Evolutionary conservation across 2,797 vertebrate genomes (phyloP).

Genomic region (Rousettus madagascariensis): DNA sequence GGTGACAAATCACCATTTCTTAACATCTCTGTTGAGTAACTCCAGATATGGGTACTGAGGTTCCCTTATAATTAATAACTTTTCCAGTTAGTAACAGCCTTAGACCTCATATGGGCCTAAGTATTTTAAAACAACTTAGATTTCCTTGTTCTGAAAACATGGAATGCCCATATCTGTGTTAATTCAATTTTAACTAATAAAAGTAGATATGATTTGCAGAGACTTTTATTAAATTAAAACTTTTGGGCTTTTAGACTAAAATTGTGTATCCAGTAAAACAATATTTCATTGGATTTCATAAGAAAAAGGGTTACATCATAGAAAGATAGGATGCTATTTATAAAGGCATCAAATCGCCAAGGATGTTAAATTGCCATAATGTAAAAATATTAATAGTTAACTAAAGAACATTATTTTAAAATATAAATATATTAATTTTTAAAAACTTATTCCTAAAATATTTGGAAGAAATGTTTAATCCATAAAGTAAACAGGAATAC

Average conservation of each 20-base stretch:
- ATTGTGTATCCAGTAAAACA: constrained; percentile 18
- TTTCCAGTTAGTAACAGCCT: constrained; percentile 42
- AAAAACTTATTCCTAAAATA: constrained; percentile 64
- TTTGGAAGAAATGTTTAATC: constrained; percentile 74
- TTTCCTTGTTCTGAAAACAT: constrained; percentile 7
- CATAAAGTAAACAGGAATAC: constrained; percentile 63
- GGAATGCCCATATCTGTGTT: background rate
- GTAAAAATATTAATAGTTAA: constrained; percentile 71
- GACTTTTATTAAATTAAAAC: constrained; percentile 23
- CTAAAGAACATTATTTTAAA: constrained; percentile 64
- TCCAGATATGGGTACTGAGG: constrained; percentile 74
- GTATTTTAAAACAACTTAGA: background rate
- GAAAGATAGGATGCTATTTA: constrained; percentile 45
- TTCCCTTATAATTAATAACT: constrained; percentile 48
- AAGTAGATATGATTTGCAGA: background rate
- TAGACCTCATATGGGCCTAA: background rate
- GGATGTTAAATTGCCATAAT: constrained; percentile 61
- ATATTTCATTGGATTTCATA: background rate
- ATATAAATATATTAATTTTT: constrained; percentile 70
- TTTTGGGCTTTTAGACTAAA: constrained; percentile 19
- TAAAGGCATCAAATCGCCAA: constrained; percentile 37
- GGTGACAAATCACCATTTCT: constrained; percentile 70
- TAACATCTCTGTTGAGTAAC: constrained; percentile 74
- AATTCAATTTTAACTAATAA: constrained; percentile 27
- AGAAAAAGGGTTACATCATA: constrained; percentile 5